These are phyloP conservation scores for Danio aesculapii DNA, from an alignment of 2,797 vertebrate species.

Conservation along the genomic window DNA sequence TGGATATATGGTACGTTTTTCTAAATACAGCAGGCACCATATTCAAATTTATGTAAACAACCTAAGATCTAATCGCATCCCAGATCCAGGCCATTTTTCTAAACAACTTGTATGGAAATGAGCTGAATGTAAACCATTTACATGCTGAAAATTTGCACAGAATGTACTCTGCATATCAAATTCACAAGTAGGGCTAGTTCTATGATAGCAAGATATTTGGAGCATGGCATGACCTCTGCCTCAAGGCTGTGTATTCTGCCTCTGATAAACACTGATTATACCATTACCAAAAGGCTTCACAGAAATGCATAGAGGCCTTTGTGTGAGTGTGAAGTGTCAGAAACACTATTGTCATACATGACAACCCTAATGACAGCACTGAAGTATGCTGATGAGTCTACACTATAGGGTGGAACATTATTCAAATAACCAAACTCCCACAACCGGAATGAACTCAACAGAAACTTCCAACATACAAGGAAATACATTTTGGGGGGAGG, in stretches of 20 bases:
- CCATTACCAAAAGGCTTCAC: constrained; percentile 4
- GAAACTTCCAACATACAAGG: not conserved
- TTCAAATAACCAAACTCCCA: constrained; percentile 50
- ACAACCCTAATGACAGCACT: constrained; percentile 27
- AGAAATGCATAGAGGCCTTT: constrained; percentile 6
- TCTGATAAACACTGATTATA: constrained; percentile 24
- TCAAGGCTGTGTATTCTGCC: constrained; percentile 27
- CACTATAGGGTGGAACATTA: constrained; percentile 20
- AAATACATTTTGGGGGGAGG: not conserved
- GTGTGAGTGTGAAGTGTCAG: constrained; percentile 21
- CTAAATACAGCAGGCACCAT: not conserved
- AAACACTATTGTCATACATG: constrained; percentile 32
- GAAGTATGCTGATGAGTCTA: constrained; percentile 3
- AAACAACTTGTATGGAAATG: not conserved
- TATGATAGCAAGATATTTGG: not conserved
- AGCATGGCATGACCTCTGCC: constrained; percentile 6
- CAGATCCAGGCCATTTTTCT: not conserved
- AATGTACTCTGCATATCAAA: constrained; percentile 16
- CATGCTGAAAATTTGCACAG: constrained; percentile 1
- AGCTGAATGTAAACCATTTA: not conserved
- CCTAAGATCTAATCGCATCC: not conserved
- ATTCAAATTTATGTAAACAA: constrained; percentile 16
- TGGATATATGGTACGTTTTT: too few relatives aligned
- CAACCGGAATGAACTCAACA: not conserved
- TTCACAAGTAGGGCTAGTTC: not conserved